phyloP scores from a whole-genome alignment of 2,113 vertebrate genomes.

The Rhynchomys soricoides region DNA sequence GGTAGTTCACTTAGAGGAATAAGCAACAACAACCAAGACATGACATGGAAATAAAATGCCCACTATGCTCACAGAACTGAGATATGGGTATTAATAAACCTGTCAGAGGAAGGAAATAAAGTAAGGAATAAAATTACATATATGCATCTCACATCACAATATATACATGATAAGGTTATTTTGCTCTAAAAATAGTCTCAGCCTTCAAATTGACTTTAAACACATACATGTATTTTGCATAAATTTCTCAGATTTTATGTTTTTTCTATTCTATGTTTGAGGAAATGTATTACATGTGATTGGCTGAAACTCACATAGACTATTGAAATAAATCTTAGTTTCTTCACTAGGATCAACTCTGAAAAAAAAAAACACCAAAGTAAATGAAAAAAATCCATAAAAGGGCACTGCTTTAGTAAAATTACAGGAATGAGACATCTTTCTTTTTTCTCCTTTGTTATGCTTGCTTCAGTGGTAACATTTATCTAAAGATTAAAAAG shows the following conservation, averaged over 20 bases:
- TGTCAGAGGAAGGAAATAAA: not conserved
- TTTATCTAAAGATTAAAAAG: not conserved
- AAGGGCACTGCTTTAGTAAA: not conserved
- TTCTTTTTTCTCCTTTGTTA: not conserved
- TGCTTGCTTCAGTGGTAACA: not conserved
- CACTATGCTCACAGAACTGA: not conserved
- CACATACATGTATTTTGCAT: slow-evolving; percentile 11
- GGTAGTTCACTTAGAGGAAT: not conserved
- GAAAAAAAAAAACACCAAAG: not conserved
- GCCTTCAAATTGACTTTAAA: slow-evolving; percentile 43
- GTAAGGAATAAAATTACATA: slow-evolving; percentile 35
- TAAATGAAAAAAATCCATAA: not conserved
- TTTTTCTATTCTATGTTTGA: not conserved
- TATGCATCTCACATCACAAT: not conserved
- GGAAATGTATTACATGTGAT: not conserved
- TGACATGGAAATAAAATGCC: not conserved
- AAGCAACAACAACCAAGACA: not conserved
- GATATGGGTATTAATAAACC: not conserved
- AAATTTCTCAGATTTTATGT: not conserved
- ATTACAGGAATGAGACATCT: not conserved
- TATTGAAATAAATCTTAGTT: not conserved
- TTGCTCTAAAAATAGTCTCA: slow-evolving; percentile 10
- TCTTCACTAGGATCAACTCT: not conserved
- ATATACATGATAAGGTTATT: not conserved
- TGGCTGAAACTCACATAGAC: not conserved